A percentile compares a stretch with the other conserved stretches of the same genome.
These are phyloP conservation scores for Paramisgurnus dabryanus DNA, from an alignment of 2,113 vertebrate genomes.

Conservation along the genomic window DNA sequence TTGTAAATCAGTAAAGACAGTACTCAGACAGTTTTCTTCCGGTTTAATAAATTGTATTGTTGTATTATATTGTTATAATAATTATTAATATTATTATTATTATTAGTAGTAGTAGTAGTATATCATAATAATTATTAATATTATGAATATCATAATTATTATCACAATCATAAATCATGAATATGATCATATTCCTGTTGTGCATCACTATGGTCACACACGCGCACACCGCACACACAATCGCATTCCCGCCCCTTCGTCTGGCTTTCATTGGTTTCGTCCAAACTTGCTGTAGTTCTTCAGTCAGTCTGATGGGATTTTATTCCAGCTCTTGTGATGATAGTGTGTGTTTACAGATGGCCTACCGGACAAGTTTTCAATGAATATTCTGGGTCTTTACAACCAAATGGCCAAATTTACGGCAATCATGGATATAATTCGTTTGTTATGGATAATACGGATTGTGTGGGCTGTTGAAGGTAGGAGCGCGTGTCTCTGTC, in stretches of 20 bases:
- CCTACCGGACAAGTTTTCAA: conserved; percentile 58
- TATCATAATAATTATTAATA: not conserved
- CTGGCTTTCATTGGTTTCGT: conserved; percentile 63
- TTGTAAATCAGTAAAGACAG: no score
- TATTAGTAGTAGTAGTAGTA: not conserved
- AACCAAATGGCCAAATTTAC: conserved; percentile 50
- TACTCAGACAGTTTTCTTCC: no score
- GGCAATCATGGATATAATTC: conserved; percentile 65
- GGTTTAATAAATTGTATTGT: not conserved
- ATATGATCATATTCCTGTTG: not conserved
- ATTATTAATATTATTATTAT: not conserved
- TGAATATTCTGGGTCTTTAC: conserved; percentile 58
- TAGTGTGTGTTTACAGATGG: conserved; percentile 56
- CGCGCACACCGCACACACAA: not conserved
- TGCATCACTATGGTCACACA: not conserved
- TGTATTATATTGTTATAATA: not conserved
- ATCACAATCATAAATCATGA: not conserved
- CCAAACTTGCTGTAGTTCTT: conserved; percentile 61
- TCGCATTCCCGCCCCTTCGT: conserved; percentile 43
- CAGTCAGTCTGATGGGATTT: conserved; percentile 39
- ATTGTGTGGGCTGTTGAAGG: conserved; percentile 72
- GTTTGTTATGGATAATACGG: conserved; percentile 69
- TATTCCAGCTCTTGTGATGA: conserved; percentile 51
- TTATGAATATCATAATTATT: not conserved
- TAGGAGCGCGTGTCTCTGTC: conserved; percentile 57